Evolutionary conservation across 2,888 invertebrate species (phyloP).

Genomic region (Tromatobia lineatoria): DNA sequence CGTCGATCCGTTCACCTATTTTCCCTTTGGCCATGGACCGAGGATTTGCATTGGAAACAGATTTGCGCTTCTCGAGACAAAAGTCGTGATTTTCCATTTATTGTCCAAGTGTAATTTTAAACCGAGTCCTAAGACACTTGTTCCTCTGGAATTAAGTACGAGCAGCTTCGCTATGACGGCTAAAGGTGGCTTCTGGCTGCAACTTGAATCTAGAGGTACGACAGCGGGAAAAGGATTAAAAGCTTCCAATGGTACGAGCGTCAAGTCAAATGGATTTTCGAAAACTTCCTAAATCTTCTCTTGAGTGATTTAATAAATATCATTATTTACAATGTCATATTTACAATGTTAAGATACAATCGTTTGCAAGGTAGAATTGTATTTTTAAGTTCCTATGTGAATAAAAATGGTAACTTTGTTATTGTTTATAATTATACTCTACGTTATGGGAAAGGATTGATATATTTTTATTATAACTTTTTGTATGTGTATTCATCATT

Average conservation of each 20-base stretch:
- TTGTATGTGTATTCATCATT: too few species aligned
- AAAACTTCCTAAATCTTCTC: background rate
- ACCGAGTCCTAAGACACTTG: conserved; percentile 83
- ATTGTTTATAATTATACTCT: background rate
- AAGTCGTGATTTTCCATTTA: conserved; percentile 74
- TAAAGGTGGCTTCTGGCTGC: conserved; percentile 75
- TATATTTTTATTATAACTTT: background rate
- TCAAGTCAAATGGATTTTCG: background rate
- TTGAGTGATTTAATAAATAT: background rate
- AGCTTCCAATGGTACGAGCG: background rate
- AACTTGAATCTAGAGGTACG: conserved; percentile 56
- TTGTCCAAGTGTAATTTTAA: conserved; percentile 70
- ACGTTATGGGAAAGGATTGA: background rate
- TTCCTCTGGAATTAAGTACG: conserved; percentile 80
- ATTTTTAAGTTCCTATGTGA: background rate
- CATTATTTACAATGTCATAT: background rate
- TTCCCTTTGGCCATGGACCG: conserved; percentile 79
- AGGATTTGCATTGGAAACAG: conserved; percentile 81
- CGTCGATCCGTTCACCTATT: conserved; percentile 61
- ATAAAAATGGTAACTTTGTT: background rate
- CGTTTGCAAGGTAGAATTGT: background rate
- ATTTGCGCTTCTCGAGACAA: conserved; percentile 83
- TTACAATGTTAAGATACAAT: background rate
- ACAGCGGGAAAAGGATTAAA: background rate
- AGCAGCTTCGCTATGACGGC: conserved; percentile 58